These are phyloP conservation scores for Heliconius charithonia DNA, from an alignment of 2,888 invertebrate species.

Conservation along the genomic window DNA sequence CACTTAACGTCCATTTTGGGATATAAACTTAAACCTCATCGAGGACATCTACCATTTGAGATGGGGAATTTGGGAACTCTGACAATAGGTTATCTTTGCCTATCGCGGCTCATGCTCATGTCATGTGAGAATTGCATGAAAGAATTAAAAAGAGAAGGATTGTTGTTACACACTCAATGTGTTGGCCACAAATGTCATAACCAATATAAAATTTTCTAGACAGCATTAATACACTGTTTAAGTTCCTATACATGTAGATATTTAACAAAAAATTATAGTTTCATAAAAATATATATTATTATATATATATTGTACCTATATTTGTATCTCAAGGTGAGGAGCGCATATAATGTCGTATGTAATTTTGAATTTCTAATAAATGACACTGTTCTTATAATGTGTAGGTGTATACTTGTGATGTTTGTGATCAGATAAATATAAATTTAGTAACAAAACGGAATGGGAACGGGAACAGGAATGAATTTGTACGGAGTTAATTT, in stretches of 20 bases:
- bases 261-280: too few species aligned
- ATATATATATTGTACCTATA: not conserved
- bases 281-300: too few species aligned
- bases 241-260: too few species aligned
- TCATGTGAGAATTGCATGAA: too few species aligned
- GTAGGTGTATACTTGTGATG: not conserved
- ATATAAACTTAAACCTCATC: not conserved
- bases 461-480: too few species aligned
- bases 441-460: not conserved
- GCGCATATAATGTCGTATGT: not conserved
- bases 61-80: too few species aligned
- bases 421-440: not conserved
- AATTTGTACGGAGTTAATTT: too few species aligned
- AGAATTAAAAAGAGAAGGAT: too few species aligned
- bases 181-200: not conserved
- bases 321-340: not conserved
- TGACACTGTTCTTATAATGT: constrained; percentile 11
- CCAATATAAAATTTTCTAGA: not conserved
- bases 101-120: too few species aligned
- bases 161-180: not conserved
- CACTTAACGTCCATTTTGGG: not conserved
- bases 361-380: constrained; percentile 14
- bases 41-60: not conserved
- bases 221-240: too few species aligned
- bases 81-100: too few species aligned